Evolutionary conservation across 1,140 invertebrate species (phyloP), one percentile per base, ranked within the genome.

Genomic region (Brachionus asplanchnoidis): DNA sequence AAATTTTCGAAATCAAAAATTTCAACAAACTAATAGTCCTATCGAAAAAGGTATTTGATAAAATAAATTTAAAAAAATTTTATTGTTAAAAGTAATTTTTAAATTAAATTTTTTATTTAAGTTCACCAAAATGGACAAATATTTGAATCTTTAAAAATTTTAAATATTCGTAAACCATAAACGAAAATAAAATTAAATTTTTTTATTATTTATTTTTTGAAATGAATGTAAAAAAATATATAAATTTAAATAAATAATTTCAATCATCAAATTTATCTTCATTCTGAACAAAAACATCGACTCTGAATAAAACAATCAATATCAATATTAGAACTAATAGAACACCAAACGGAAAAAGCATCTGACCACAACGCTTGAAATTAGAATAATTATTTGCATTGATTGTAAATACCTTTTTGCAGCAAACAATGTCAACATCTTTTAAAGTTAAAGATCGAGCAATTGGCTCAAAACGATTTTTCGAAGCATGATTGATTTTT

Each of bases 291-390:
- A 77, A 77, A 26, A 77, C 46, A 77, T 77, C 73, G 23, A 77
- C 73, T 77, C 73, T 77, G 42, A 77, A 77, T 50, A 77, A n/a
- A 53, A 77, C 73, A 26, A 77, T 77, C n/a, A 77, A 77, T 26
- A 77, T 77, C 14, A 77, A 26, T 11, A 77, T 50, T 11, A 77
- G 32, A 77, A 12, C 11, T 12, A 77, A 0, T 23, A 77, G 20
- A 26, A 77, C 46, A 26, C 42, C 42, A 26, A 77, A 77, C 3
- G 73, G 73, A 46, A 46, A 26, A 26, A 77, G 44, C 73, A 77
- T 77, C 50, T 77, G 73, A 9, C 46, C 12, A 14, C 42, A 77
- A 1, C 44, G 40, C 28, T 77, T 77, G 23, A 50, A 50, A 77
- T 77, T 77, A 26, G 20, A 20, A 50, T 77, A 77, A 36, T 44